These are phyloP conservation scores for Drosophila austrosaltans DNA, from an alignment of 2,888 invertebrate genomes.

Conservation along the genomic window DNA sequence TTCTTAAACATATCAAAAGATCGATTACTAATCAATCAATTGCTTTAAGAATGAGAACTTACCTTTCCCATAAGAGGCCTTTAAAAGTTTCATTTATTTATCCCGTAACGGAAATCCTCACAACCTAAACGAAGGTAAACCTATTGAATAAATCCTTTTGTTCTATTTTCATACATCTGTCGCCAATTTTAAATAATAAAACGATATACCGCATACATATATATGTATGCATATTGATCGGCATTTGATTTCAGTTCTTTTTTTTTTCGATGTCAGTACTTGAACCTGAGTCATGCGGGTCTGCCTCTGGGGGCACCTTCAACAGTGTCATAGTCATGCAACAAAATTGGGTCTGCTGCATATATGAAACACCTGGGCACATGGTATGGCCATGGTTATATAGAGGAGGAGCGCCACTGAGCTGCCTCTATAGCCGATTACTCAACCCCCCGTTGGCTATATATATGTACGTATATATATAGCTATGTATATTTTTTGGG, in stretches of 20 bases:
- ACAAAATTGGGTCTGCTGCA: slow-evolving; percentile 60
- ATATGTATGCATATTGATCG: slow-evolving; percentile 24
- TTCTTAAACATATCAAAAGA: too few species aligned
- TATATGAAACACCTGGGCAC: slow-evolving; percentile 69
- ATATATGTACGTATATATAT: background rate
- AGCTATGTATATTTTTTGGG: slow-evolving; percentile 29
- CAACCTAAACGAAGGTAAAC: too few species aligned
- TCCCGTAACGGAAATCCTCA: too few species aligned
- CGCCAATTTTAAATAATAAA: slow-evolving; percentile 26
- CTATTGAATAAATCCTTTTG: background rate
- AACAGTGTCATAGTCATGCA: slow-evolving; percentile 71
- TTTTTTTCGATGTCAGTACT: slow-evolving; percentile 72
- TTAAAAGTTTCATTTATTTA: too few species aligned
- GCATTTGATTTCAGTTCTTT: slow-evolving; percentile 61
- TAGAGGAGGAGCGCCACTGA: slow-evolving; percentile 33
- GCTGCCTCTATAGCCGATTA: slow-evolving; percentile 56
- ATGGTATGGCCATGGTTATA: slow-evolving; percentile 21
- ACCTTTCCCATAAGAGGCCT: too few species aligned
- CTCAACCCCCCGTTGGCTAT: slow-evolving; percentile 61
- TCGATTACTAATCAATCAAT: too few species aligned
- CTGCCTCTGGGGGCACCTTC: slow-evolving; percentile 65
- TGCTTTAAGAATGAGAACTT: too few species aligned
- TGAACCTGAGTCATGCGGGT: slow-evolving; percentile 78
- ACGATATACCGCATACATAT: slow-evolving; percentile 26
- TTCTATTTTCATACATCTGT: background rate